A percentile compares a stretch with the other conserved stretches of the same genome.
Conservation (phyloP, 2,113 vertebrate species). For the Tragulus kanchil region DNA sequence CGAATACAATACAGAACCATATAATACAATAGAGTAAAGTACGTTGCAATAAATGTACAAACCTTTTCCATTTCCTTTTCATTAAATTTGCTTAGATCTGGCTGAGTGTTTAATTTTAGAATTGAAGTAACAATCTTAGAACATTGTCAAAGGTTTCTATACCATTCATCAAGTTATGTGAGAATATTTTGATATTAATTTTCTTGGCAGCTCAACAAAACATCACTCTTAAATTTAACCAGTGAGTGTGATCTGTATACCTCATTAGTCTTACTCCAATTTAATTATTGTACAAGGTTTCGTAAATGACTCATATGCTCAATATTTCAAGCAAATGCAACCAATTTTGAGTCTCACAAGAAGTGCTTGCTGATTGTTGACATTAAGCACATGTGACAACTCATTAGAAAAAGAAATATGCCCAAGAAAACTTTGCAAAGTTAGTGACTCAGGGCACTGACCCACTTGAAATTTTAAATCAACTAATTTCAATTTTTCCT, state of each 20-base stretch:
- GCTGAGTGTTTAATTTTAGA: constrained; percentile 55
- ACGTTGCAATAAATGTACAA: not conserved
- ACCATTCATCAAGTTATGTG: constrained; percentile 39
- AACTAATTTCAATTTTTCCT: constrained; percentile 43
- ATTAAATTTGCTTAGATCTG: constrained; percentile 54
- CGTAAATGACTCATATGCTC: not conserved
- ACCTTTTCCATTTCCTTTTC: constrained; percentile 31
- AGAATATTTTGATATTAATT: constrained; percentile 66
- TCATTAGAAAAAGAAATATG: constrained; percentile 46
- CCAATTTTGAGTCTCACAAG: constrained; percentile 35
- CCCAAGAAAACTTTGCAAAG: not conserved
- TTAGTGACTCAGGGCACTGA: not conserved
- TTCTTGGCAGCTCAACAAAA: constrained; percentile 61
- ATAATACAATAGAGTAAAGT: not conserved
- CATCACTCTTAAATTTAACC: constrained; percentile 56
- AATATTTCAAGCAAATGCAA: constrained; percentile 36
- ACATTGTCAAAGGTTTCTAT: constrained; percentile 41
- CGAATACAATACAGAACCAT: not conserved
- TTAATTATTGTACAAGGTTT: constrained; percentile 59
- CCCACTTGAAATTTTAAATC: constrained; percentile 52
- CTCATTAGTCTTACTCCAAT: constrained; percentile 51
- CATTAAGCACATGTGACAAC: not conserved
- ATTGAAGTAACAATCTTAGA: not conserved
- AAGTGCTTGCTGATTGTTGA: constrained; percentile 18
- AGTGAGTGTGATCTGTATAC: constrained; percentile 35